Evolutionary conservation across 1,140 invertebrate genomes (phyloP), one percentile per base, ranked within the genome.

Genomic region (Cydia strobilella): DNA sequence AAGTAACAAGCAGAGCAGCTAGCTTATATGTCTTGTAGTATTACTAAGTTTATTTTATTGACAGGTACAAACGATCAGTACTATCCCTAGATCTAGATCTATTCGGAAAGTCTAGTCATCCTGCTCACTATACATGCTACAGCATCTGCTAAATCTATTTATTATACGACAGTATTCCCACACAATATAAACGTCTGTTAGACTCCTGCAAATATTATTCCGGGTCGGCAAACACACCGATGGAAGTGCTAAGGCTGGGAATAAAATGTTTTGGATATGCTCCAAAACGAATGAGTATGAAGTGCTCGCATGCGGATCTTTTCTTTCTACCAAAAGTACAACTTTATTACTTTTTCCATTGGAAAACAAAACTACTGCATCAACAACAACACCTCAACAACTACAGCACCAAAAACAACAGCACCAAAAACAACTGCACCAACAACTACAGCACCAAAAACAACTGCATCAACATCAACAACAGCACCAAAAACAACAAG

Each of bases 151-250:
- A 35, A 35, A 69, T 69, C 65, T 69, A 69, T 69, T 69, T 31
- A 65, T 59, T 59, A 59, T 59, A 66, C 23, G 23, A 23, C 12
- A 69, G 31, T 35, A 42, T 39, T 35, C 27, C n/a, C 27, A 35
- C 23, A 66, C 27, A 35, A 65, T 65, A 65, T 65, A 65, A 69
- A 35, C n/a, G 65, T 69, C 31, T 69, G n/a, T 66, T 66, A 69
- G 65, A 69, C 65, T 35, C 42, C 65, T 35, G 65, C 31, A 69
- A 69, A 69, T 69, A 69, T 69, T 69, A 69, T 69, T 69, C 65
- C 65, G 65, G 27, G 13, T 35, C 27, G 31, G 15, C 31, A 69
- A 69, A 69, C 65, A 35, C 35, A 39, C 31, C 27, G 15, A 66
- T 66, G 63, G 65, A 18, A 69, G 31, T 35, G 27, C 63, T 65